These are phyloP conservation scores for Agrotis segetum DNA, from an alignment of 2,888 invertebrate species.

Conservation along the genomic window DNA sequence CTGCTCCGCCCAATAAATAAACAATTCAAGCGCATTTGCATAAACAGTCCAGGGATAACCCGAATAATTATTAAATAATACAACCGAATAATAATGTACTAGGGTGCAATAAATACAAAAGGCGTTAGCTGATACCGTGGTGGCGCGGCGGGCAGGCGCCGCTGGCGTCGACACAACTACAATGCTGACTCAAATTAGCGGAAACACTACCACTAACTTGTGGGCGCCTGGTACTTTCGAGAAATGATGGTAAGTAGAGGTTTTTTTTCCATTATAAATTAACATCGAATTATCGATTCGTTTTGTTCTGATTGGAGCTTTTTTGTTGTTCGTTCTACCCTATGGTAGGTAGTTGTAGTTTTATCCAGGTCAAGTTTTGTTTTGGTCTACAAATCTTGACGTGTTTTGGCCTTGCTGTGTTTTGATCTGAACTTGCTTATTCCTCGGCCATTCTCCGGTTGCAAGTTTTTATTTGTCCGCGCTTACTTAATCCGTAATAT, in stretches of 20 bases:
- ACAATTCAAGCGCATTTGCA: constrained; percentile 45
- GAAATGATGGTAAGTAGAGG: constrained; percentile 43
- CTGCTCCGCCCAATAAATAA: constrained; percentile 41
- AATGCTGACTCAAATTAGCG: constrained; percentile 79
- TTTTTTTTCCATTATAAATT: constrained; percentile 13
- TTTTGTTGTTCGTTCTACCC: background rate
- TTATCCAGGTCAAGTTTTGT: background rate
- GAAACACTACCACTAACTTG: constrained; percentile 71
- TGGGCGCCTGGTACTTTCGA: constrained; percentile 75
- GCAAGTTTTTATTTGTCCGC: no score
- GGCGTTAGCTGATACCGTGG: constrained; percentile 62
- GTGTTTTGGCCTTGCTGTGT: background rate
- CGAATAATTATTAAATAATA: constrained; percentile 65
- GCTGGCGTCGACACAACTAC: constrained; percentile 69
- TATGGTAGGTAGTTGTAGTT: no score
- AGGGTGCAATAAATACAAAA: constrained; percentile 72
- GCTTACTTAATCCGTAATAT: no score
- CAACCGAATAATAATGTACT: constrained; percentile 72
- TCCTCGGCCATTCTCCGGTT: no score
- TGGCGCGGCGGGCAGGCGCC: constrained; percentile 74
- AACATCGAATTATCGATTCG: constrained; percentile 9
- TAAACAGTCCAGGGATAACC: constrained; percentile 50
- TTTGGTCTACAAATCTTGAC: background rate
- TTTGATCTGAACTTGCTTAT: background rate
- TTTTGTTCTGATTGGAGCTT: background rate